phyloP scores from a whole-genome alignment of 2,888 invertebrate species.

The Julus scandinavius region DNA sequence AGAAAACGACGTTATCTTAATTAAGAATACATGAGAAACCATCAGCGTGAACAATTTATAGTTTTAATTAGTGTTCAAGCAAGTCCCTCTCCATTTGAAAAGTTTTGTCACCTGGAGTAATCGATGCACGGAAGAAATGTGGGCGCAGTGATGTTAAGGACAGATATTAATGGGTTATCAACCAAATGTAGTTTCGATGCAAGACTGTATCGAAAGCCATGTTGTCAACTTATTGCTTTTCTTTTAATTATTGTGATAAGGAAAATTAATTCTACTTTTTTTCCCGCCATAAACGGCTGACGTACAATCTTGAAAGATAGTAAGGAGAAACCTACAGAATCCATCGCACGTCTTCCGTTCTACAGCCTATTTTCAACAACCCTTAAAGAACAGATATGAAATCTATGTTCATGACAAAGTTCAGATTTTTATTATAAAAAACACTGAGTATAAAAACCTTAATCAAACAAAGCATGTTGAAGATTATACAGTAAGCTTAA shows the following conservation, averaged over 20 bases:
- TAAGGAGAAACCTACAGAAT: neutral
- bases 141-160: neutral
- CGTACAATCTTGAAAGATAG: neutral
- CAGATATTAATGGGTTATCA: slow-evolving; percentile 21
- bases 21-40: neutral
- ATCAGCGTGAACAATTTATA: neutral
- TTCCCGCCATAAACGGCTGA: neutral
- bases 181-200: neutral
- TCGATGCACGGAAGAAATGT: neutral
- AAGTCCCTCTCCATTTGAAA: neutral
- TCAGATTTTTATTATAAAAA: too few relatives aligned
- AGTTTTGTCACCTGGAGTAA: slow-evolving; percentile 19
- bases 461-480: too few relatives aligned
- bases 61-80: slow-evolving; percentile 7
- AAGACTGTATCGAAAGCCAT: neutral
- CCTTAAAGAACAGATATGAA: too few relatives aligned
- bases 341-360: too few relatives aligned
- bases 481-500: too few relatives aligned
- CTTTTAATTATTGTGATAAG: slow-evolving; percentile 23
- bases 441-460: too few relatives aligned
- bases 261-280: neutral
- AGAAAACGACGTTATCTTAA: slow-evolving; percentile 29
- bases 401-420: too few relatives aligned
- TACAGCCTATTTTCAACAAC: too few relatives aligned
- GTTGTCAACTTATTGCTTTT: neutral